Evolutionary conservation across 1,140 invertebrate species (phyloP), one percentile per base, ranked within the genome.

Genomic region (Leptopilina clavipes): DNA sequence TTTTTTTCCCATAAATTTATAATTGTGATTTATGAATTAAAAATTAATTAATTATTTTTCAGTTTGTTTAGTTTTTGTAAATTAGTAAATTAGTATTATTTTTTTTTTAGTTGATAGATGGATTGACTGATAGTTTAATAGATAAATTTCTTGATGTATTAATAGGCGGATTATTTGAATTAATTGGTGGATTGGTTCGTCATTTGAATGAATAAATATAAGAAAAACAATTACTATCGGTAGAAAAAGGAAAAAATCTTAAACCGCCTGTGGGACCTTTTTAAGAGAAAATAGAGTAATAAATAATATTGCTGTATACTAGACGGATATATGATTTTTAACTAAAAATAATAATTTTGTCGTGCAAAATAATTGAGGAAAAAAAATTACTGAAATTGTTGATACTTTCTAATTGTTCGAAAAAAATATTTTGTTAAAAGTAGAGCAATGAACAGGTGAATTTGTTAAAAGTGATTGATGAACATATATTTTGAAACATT

Each of bases 391-490:
- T 40, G 8, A 52, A n/a, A 48, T 48, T 14, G 45, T 44, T 14
- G 12, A 48, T 14, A 11, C 45, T 48, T 52, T 52, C 48, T 52
- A 17, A 17, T 52, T 52, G 14, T 48, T 14, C n/a, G 12, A n/a
- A 48, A 17, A 52, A 40, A 8, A 40, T 40, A 40, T 40, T 52
- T 17, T 31, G 25, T 52, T 17, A 52, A 52, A 52, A 52, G 1
- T 52, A 52, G 48, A 52, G 6, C 48, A n/a, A 17, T n/a, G n/a
- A 48, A n/a, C 44, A 48, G 48, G 6, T 52, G 14, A n/a, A 52
- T 52, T 52, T 52, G 5, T 52, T 31, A 52, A 52, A n/a, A 52
- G 48, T 52, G 48, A 52, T 52, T 52, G 48, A 52, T 52, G 48
- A 52, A 52, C 8, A 9, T 40, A 40, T 52, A 52, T 52, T 52